Percentiles rank a stretch among this genome's conserved stretches.
phyloP scores from a whole-genome alignment of 2,888 invertebrate genomes.

The Acleris literana region DNA sequence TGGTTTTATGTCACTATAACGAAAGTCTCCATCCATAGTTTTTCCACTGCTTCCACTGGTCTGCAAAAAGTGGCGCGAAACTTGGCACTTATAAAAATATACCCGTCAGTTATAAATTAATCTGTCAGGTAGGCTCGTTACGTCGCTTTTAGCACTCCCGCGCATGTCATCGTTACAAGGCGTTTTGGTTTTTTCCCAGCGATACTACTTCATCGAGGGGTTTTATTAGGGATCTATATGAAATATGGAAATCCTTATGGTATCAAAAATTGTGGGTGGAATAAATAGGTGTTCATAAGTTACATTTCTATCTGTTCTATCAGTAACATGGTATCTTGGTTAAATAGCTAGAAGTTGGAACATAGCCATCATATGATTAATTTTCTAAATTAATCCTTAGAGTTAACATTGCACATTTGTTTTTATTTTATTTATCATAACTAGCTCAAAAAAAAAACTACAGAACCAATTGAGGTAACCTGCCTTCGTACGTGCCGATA shows the following conservation, averaged over 20 bases:
- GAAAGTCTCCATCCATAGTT: too few relatives aligned
- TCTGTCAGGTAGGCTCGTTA: constrained; percentile 67
- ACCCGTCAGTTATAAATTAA: constrained; percentile 64
- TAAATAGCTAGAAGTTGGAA: too few relatives aligned
- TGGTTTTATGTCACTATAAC: too few relatives aligned
- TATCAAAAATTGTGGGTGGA: too few relatives aligned
- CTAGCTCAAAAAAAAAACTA: neutral
- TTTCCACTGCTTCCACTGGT: too few relatives aligned
- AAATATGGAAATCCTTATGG: neutral
- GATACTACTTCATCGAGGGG: constrained; percentile 36
- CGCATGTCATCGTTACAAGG: constrained; percentile 54
- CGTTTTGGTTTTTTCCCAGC: constrained; percentile 53
- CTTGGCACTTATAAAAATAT: constrained; percentile 42
- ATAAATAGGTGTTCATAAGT: too few relatives aligned
- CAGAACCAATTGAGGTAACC: neutral
- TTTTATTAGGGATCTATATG: constrained; percentile 32
- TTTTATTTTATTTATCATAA: too few relatives aligned
- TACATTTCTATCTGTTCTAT: too few relatives aligned
- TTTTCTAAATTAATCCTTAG: too few relatives aligned
- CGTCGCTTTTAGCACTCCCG: constrained; percentile 46
- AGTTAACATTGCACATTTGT: too few relatives aligned
- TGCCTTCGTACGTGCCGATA: constrained; percentile 1
- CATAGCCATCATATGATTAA: too few relatives aligned
- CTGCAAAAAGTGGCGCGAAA: constrained; percentile 4
- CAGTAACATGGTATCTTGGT: too few relatives aligned